Evolutionary conservation across 2,797 vertebrate species (phyloP).

Genomic region (Cottoperca gobio): DNA sequence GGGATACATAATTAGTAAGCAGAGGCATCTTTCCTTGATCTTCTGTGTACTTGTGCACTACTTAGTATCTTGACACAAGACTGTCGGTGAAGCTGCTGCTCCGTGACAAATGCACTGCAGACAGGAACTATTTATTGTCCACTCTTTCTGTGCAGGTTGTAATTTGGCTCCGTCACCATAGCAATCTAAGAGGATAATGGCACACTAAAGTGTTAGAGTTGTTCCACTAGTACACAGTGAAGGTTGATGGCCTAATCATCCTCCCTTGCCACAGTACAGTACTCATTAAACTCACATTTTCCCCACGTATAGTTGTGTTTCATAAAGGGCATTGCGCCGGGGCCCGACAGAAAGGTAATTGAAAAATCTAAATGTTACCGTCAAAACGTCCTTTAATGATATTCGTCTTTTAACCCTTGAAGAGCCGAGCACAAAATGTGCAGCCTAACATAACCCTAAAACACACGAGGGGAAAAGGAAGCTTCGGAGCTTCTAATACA

Average conservation of each 20-base stretch:
- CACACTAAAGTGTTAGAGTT: slow-evolving; percentile 36
- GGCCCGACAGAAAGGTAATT: slow-evolving; percentile 22
- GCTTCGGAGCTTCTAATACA: no score
- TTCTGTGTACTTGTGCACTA: not conserved
- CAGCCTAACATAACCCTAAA: no score
- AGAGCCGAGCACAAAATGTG: slow-evolving; percentile 27
- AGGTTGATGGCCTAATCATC: slow-evolving; percentile 46
- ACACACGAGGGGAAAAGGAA: no score
- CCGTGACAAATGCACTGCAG: slow-evolving; percentile 3
- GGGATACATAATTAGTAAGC: no score
- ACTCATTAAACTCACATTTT: slow-evolving; percentile 47
- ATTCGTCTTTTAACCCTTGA: slow-evolving; percentile 24
- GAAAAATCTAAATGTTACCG: slow-evolving; percentile 38
- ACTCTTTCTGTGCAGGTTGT: slow-evolving; percentile 56
- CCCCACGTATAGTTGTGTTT: slow-evolving; percentile 25
- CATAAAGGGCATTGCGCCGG: not conserved
- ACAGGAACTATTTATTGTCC: slow-evolving; percentile 60
- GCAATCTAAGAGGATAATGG: slow-evolving; percentile 64
- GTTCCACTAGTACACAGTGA: slow-evolving; percentile 36
- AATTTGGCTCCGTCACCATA: slow-evolving; percentile 71
- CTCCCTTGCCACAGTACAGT: slow-evolving; percentile 12
- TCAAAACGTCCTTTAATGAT: slow-evolving; percentile 8
- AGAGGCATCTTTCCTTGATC: not conserved
- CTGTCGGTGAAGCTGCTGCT: not conserved
- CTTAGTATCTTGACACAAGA: slow-evolving; percentile 14